These are phyloP conservation scores for Nasonia vitripennis DNA, from an alignment of 1,140 invertebrate species.

Conservation along the genomic window DNA sequence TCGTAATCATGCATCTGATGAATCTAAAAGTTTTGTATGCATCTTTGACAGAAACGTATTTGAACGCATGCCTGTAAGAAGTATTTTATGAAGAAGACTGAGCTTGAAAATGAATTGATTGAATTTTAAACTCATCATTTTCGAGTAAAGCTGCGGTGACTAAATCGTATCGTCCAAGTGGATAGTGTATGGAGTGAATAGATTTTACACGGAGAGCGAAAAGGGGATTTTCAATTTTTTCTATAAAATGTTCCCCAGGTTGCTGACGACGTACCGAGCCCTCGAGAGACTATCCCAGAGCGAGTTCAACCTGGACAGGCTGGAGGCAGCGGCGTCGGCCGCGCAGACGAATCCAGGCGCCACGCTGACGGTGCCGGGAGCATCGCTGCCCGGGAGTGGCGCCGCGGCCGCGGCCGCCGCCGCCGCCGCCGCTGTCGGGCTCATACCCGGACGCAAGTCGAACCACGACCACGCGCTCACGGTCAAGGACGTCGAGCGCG, in stretches of 20 bases:
- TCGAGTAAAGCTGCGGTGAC: too few relatives aligned
- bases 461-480: constrained; percentile 80
- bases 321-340: constrained; percentile 79
- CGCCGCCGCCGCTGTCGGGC: constrained; percentile 37
- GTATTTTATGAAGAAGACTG: too few relatives aligned
- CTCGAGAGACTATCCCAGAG: constrained; percentile 87
- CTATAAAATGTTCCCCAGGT: constrained; percentile 63
- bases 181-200: too few relatives aligned
- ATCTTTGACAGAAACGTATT: too few relatives aligned
- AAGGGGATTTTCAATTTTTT: too few relatives aligned
- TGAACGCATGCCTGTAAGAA: too few relatives aligned
- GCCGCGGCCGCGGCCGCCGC: constrained; percentile 19
- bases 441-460: constrained; percentile 56
- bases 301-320: constrained; percentile 86
- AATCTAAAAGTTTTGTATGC: too few relatives aligned
- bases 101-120: too few relatives aligned
- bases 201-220: too few relatives aligned
- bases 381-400: constrained; percentile 61
- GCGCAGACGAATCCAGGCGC: constrained; percentile 71
- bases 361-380: constrained; percentile 76
- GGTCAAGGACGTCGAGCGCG: constrained; percentile 86
- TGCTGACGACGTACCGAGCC: constrained; percentile 88
- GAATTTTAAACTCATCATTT: too few relatives aligned
- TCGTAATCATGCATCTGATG: too few relatives aligned
- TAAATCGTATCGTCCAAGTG: too few relatives aligned